phyloP scores from a whole-genome alignment of 30 jellyfish, hydroid and myxozoan species.

The Aurelia sp. region DNA sequence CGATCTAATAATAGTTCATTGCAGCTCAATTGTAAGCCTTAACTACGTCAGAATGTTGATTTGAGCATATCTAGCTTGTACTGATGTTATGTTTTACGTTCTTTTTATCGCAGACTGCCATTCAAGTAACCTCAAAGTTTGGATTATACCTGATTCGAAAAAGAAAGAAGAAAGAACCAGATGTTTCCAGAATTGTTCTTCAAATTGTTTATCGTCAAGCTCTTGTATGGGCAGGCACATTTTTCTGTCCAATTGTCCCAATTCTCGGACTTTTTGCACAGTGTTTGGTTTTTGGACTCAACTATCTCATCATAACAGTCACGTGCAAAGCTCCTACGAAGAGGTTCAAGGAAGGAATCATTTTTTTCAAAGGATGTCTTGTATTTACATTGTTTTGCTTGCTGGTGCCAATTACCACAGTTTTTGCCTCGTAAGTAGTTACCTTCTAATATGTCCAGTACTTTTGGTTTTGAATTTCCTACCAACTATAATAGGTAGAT shows the following conservation, averaged over 20 bases:
- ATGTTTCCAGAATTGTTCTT: slow-evolving; percentile 48
- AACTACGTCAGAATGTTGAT: too few relatives aligned
- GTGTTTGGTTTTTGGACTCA: background rate
- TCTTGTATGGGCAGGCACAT: slow-evolving; percentile 72
- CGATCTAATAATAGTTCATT: too few relatives aligned
- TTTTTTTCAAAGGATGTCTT: slow-evolving; percentile 38
- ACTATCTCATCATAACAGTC: slow-evolving; percentile 11
- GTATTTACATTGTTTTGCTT: slow-evolving; percentile 8
- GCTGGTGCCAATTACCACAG: slow-evolving; percentile 15
- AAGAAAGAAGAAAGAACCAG: slow-evolving; percentile 52
- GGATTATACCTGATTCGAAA: slow-evolving; percentile 22
- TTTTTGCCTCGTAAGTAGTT: slow-evolving; percentile 41
- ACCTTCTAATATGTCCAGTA: background rate
- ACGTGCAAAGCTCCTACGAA: slow-evolving; percentile 57
- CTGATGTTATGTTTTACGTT: background rate
- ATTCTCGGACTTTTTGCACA: slow-evolving; percentile 50
- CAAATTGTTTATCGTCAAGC: slow-evolving; percentile 69
- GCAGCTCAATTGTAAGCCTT: too few relatives aligned
- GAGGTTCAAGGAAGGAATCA: slow-evolving; percentile 27
- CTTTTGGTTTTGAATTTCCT: too few relatives aligned
- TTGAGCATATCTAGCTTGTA: too few relatives aligned
- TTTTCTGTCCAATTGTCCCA: slow-evolving; percentile 72
- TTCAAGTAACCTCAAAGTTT: slow-evolving; percentile 40
- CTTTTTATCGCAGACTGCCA: slow-evolving; percentile 25
- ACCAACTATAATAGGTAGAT: too few relatives aligned